Evolutionary conservation across 2,888 invertebrate genomes (phyloP), one percentile per base, ranked within the genome.

Genomic region (Caradrina kadenii): DNA sequence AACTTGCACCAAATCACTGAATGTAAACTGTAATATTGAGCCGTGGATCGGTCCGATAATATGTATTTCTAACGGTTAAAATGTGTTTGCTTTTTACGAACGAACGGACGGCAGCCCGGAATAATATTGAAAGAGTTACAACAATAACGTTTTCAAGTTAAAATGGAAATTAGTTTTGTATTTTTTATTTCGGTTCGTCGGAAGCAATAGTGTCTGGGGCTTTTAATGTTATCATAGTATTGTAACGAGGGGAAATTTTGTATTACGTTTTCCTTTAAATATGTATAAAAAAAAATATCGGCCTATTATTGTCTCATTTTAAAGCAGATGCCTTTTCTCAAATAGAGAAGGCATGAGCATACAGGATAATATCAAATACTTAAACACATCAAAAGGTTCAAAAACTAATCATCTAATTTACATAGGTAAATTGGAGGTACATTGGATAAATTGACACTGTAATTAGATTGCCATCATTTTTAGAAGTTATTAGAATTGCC

Each of bases 1-100:
- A 45, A 71, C 88, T 88, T 88, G 72, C 0, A 74, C 84, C 81
- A 66, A 65, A 72, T 66, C 63, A 69, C 68, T 80, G 81, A 90
- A 91, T 90, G 89, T 91, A 92, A 92, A 92, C 90, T 91, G 91
- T 92, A 89, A 91, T 90, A 90, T 89, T 87, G 87, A 86, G 86
- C 89, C 87, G 85, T 84, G 88, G 90, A 89, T 90, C 89, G 90
- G 82, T 77, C 85, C 89, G 87, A 91, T 93, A 91, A 93, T 93
- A 87, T 92, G 87, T 88, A 88, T 87, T 87, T 86, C 83, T 83
- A 86, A 84, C 83, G 70, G 86, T 78, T 81, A 83, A 85, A 86
- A 83, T 75, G 59, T 84, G 80, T 85, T 87, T 86, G 79, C 81
- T 80, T 86, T 87, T 86, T 75, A 73, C 75, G 17, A 71, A 78